phyloP scores from a whole-genome alignment of 35 echinoderm and acorn worm species.

The Amphiura filiformis region DNA sequence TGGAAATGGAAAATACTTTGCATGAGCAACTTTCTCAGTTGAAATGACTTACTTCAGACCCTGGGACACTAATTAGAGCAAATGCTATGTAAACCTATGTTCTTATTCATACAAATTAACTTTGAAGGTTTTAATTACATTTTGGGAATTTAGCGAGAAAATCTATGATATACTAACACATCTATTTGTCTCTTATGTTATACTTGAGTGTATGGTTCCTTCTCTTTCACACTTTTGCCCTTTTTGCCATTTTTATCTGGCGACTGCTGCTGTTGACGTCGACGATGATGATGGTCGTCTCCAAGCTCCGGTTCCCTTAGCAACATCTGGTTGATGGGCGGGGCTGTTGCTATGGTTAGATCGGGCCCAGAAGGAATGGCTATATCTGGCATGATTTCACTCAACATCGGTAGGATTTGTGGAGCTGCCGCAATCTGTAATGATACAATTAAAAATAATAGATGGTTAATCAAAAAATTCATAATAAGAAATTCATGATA shows the following conservation, averaged over 20 bases:
- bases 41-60: too few species aligned
- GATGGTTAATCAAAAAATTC: too few species aligned
- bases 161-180: too few species aligned
- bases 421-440: slow-evolving; percentile 78
- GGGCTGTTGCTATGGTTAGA: slow-evolving; percentile 96
- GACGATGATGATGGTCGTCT: slow-evolving; percentile 49
- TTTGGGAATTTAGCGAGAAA: too few species aligned
- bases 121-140: too few species aligned
- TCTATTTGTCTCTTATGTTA: too few species aligned
- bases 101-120: too few species aligned
- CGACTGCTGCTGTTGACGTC: background rate
- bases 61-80: too few species aligned
- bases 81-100: too few species aligned
- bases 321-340: slow-evolving; percentile 96
- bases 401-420: slow-evolving; percentile 91
- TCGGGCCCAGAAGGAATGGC: slow-evolving; percentile 96
- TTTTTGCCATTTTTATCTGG: slow-evolving; percentile 9
- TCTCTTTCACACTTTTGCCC: slow-evolving; percentile 48
- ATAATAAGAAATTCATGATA: too few species aligned
- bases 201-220: slow-evolving; percentile 31
- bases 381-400: slow-evolving; percentile 99
- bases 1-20: too few species aligned
- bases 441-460: slow-evolving; percentile 12
- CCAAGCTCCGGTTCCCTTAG: slow-evolving; percentile 86
- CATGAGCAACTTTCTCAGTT: too few species aligned